phyloP scores from a whole-genome alignment of 1,140 invertebrate genomes.

The Drosophila ercepeae region DNA sequence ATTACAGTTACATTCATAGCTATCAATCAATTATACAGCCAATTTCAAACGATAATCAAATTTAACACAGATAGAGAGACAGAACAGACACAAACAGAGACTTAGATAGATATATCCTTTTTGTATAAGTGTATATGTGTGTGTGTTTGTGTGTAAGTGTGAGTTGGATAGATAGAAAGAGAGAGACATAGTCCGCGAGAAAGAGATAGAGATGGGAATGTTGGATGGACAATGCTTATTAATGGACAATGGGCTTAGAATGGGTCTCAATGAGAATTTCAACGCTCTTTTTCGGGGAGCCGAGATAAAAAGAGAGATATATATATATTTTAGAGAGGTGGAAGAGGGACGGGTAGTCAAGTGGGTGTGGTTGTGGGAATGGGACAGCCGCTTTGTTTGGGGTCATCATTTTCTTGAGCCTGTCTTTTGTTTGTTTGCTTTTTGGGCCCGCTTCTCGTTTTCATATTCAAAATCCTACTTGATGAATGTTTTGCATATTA shows the following conservation, averaged over 20 bases:
- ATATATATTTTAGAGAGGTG: not conserved
- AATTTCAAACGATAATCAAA: conserved; percentile 55
- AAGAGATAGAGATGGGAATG: conserved; percentile 54
- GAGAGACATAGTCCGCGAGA: conserved; percentile 21
- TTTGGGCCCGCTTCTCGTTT: conserved; percentile 32
- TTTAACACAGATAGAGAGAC: conserved; percentile 29
- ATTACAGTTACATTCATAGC: conserved; percentile 12
- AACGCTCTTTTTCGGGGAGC: conserved; percentile 1
- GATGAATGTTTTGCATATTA: conserved; percentile 51
- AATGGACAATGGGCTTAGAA: conserved; percentile 53
- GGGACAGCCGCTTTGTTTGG: conserved; percentile 21
- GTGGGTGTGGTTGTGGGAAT: not conserved
- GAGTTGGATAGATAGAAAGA: conserved; percentile 15
- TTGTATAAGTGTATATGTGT: conserved; percentile 1
- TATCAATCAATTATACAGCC: conserved; percentile 57
- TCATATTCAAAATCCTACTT: conserved; percentile 47
- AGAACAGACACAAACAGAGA: conserved; percentile 15
- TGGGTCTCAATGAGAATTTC: conserved; percentile 40
- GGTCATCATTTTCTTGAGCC: conserved; percentile 39
- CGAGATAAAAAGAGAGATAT: conserved; percentile 6
- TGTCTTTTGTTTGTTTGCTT: conserved; percentile 15
- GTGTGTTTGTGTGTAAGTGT: conserved; percentile 16
- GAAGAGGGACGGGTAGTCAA: conserved; percentile 4
- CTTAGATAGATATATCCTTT: conserved; percentile 11
- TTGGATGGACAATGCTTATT: conserved; percentile 72